phyloP scores from a whole-genome alignment of 1,140 invertebrate species.

The Thaumetopoea pityocampa region DNA sequence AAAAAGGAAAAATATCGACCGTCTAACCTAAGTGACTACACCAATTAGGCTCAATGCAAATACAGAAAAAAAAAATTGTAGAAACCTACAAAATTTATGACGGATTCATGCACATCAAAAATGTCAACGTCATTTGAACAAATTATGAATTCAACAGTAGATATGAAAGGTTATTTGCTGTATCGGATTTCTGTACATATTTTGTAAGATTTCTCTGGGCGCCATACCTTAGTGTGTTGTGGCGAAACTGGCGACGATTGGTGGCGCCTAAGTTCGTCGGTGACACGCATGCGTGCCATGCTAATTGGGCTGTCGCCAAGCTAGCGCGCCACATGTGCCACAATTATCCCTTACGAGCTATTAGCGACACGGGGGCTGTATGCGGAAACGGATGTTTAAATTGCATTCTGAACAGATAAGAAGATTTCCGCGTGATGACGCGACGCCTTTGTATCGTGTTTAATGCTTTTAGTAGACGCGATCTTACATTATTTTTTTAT shows the following conservation, averaged over 20 bases:
- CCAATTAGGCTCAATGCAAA: constrained; percentile 3
- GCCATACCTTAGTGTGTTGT: too few species aligned
- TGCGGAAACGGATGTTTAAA: constrained; percentile 74
- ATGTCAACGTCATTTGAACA: constrained; percentile 22
- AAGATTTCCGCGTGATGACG: constrained; percentile 28
- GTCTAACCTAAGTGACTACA: constrained; percentile 1
- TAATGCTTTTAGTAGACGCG: neutral
- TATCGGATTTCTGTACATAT: constrained; percentile 5
- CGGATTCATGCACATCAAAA: too few species aligned
- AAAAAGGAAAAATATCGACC: constrained; percentile 23
- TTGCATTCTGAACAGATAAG: constrained; percentile 61
- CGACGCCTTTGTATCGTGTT: constrained; percentile 1
- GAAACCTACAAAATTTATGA: too few species aligned
- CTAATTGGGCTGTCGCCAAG: constrained; percentile 72
- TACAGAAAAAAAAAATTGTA: too few species aligned
- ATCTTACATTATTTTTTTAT: constrained; percentile 5
- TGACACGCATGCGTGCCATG: constrained; percentile 45
- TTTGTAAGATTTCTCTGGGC: too few species aligned
- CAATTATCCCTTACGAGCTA: constrained; percentile 71
- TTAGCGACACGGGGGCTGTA: constrained; percentile 49
- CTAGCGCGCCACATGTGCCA: constrained; percentile 58
- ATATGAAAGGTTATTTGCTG: constrained; percentile 1
- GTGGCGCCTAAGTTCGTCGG: constrained; percentile 29
- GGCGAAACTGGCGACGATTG: too few species aligned
- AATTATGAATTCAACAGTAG: constrained; percentile 2